Evolutionary conservation across 2,113 vertebrate genomes (phyloP).

Genomic region (Barnardius zonarius): DNA sequence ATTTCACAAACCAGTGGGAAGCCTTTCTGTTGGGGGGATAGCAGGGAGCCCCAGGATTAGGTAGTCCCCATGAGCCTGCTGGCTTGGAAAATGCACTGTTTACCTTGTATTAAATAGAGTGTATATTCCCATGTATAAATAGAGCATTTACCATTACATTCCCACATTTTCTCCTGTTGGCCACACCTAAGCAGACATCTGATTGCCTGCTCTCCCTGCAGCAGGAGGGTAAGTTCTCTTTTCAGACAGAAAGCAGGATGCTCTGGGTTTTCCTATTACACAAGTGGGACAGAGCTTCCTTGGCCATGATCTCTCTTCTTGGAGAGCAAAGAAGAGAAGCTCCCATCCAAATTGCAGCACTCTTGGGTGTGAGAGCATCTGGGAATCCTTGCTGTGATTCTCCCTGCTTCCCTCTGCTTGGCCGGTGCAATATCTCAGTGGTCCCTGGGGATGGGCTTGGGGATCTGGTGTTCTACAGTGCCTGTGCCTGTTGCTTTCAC

Average conservation of each 20-base stretch:
- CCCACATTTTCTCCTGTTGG: background rate
- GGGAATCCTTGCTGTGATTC: background rate
- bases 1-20: background rate
- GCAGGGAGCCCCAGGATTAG: background rate
- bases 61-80: background rate
- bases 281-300: background rate
- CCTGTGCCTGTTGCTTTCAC: background rate
- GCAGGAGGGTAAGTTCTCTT: background rate
- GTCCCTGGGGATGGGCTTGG: background rate
- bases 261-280: background rate
- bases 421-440: background rate
- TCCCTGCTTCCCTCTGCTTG: background rate
- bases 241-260: background rate
- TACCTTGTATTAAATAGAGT: rapidly evolving
- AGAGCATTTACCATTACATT: background rate
- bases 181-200: background rate
- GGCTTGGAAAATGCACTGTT: background rate
- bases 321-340: background rate
- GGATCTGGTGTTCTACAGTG: background rate
- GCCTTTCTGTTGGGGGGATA: background rate
- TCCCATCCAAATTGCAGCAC: background rate
- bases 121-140: rapidly evolving
- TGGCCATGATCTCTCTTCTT: rapidly evolving
- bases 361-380: background rate
- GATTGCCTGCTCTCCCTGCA: background rate